phyloP scores from a whole-genome alignment of 2,797 vertebrate genomes.

The Erpetoichthys calabaricus region DNA sequence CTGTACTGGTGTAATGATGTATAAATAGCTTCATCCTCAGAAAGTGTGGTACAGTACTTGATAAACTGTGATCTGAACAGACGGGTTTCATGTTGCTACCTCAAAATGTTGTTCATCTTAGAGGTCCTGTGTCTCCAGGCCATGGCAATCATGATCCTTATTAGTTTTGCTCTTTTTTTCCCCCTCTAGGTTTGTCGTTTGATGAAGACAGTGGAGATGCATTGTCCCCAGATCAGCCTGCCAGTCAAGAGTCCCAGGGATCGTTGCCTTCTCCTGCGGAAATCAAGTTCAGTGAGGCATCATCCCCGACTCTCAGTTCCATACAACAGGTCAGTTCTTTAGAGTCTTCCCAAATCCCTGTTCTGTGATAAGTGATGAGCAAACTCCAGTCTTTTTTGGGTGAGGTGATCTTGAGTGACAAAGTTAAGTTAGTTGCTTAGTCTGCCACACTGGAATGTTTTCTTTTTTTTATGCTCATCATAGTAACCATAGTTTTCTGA shows the following conservation, averaged over 20 bases:
- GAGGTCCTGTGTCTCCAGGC: no score
- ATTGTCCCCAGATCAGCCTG: conserved; percentile 65
- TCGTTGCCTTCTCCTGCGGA: conserved; percentile 62
- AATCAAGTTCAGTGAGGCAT: conserved; percentile 47
- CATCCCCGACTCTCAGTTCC: conserved; percentile 41
- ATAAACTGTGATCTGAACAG: no score
- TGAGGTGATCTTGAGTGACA: neutral
- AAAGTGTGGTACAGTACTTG: no score
- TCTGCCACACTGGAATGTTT: no score
- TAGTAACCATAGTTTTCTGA: no score
- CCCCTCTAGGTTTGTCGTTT: conserved; percentile 39
- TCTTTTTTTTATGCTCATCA: no score
- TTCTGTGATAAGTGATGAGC: neutral
- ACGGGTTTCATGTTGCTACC: no score
- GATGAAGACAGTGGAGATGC: conserved; percentile 83
- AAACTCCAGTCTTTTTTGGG: neutral
- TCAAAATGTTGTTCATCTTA: no score
- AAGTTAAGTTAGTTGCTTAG: neutral
- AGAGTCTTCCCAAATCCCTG: neutral
- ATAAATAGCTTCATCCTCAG: no score
- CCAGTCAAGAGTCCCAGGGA: conserved; percentile 68
- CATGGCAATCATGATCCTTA: no score
- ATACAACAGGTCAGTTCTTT: conserved; percentile 53
- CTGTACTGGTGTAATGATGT: no score
- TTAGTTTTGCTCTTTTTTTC: no score